Base-by-base conservation (phyloP, 2,888 invertebrate species). In the Agapostemon virescens region DNA sequence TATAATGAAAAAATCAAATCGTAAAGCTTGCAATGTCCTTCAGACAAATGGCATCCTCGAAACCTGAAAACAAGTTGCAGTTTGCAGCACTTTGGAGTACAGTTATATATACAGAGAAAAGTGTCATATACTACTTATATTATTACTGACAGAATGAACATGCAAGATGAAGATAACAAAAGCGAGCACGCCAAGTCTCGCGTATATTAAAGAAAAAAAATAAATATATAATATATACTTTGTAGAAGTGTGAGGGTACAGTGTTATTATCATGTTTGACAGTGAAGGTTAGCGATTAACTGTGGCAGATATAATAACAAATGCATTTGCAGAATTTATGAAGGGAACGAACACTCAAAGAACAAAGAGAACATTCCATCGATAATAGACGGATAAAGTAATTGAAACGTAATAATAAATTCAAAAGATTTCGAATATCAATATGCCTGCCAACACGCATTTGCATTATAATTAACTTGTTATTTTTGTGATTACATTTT, bases 171-270 rank as follows among this genome's bases (percentile, higher is more conserved):
- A 81, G 78, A 67, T 55, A 75, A 79, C 71, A 69, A 79, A 79
- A 84, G 82, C 76, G 77, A 82, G 77, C 83, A 82, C 79, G 76
- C 84, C 85, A 84, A 85, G 84, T 88, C 85, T 85, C 85, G 86
- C 85, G 81, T 86, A 88, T 88, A 88, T 88, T 86, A 87, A 85
- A 86, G 84, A 89, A 86, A 89, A 87, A n/a, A 84, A 83, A 87
- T 83, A 88, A 84, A 87, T 83, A 89, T 87, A 88, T 90, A 90
- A 87, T 89, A 89, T 87, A 89, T 88, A 89, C 84, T 88, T 89
- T 87, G 85, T 89, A 88, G 88, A 86, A 86, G 82, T 85, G 86
- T 85, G 86, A 85, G 83, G 83, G 78, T 84, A 86, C 87, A 87
- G 86, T 88, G 87, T 90, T 84, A 87, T 89, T 87, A 84, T 85